These are phyloP conservation scores for Drosophila setifemur DNA, from an alignment of 1,140 invertebrate genomes.

Conservation along the genomic window DNA sequence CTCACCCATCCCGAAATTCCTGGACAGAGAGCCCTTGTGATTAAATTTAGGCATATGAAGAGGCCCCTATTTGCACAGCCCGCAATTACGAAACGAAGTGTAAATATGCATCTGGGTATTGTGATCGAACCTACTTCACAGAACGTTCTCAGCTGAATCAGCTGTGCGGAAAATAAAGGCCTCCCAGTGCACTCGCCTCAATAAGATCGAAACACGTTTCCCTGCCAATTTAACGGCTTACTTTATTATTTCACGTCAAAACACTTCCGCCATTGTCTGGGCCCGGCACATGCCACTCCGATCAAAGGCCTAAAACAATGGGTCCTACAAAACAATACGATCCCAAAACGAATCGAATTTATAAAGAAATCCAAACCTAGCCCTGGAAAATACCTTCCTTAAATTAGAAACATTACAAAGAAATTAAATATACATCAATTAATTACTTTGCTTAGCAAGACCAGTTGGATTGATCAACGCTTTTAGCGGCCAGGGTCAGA, in stretches of 20 bases:
- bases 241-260: conserved; percentile 15
- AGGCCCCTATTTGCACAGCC: not conserved
- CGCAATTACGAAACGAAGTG: conserved; percentile 4
- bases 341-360: not conserved
- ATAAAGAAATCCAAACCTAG: not conserved
- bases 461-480: too few species aligned
- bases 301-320: not conserved
- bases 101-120: not conserved
- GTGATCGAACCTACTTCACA: not conserved
- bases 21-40: conserved; percentile 1
- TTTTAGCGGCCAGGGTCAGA: conserved; percentile 6
- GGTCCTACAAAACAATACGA: not conserved
- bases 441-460: too few species aligned
- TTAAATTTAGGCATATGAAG: not conserved
- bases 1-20: conserved; percentile 16
- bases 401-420: not conserved
- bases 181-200: not conserved
- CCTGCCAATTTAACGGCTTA: not conserved
- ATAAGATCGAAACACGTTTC: conserved; percentile 10
- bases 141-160: conserved; percentile 8
- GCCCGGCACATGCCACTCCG: conserved; percentile 27
- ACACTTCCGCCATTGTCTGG: conserved; percentile 7
- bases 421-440: not conserved
- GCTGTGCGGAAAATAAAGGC: not conserved
- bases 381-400: not conserved